Percentiles rank a stretch among this genome's conserved stretches.
phyloP scores from a whole-genome alignment of 2,888 invertebrate species.

The Ophion costatus region DNA sequence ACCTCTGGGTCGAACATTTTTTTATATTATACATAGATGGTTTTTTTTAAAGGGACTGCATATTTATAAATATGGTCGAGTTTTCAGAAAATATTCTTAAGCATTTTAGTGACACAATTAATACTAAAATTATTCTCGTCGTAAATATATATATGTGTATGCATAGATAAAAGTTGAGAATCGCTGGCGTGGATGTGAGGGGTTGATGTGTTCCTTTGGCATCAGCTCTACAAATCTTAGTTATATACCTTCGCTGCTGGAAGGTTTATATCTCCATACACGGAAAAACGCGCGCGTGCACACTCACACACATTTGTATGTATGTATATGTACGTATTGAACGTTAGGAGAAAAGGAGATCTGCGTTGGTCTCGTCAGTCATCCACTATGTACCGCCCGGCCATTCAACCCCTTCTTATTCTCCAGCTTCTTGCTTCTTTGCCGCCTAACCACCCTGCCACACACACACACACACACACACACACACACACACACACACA shows the following conservation, averaged over 20 bases:
- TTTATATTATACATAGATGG: background rate
- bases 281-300: background rate
- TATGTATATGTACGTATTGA: slow-evolving; percentile 36
- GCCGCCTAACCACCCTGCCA: slow-evolving; percentile 38
- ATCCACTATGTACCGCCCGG: slow-evolving; percentile 71
- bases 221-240: slow-evolving; percentile 53
- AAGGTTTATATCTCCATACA: slow-evolving; percentile 10
- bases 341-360: slow-evolving; percentile 67
- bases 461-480: too few species aligned
- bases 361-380: slow-evolving; percentile 76
- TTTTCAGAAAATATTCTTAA: too few species aligned
- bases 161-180: slow-evolving; percentile 64
- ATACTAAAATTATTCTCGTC: background rate
- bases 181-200: slow-evolving; percentile 59
- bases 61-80: too few species aligned
- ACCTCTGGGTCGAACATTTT: background rate
- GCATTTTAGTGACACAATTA: background rate
- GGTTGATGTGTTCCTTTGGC: slow-evolving; percentile 52
- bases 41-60: too few species aligned
- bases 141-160: background rate
- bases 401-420: slow-evolving; percentile 76
- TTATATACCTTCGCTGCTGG: slow-evolving; percentile 41
- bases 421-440: slow-evolving; percentile 61
- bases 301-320: background rate
- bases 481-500: too few species aligned